These are phyloP conservation scores for Malurus melanocephalus DNA, from an alignment of 2,113 vertebrate genomes.

Conservation along the genomic window DNA sequence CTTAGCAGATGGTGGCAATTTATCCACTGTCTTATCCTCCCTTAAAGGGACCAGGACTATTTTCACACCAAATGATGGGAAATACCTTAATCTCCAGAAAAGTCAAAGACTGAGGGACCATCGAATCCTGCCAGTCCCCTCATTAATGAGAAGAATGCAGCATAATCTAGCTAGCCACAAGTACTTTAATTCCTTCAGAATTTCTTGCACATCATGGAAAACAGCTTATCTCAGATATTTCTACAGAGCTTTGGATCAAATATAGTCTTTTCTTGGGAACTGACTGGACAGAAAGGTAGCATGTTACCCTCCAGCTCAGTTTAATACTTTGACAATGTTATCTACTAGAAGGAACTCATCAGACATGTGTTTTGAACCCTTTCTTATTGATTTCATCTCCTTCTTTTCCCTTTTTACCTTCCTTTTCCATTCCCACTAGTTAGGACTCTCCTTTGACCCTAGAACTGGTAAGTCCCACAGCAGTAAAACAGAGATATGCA, in stretches of 20 bases:
- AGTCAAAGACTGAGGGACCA: not conserved
- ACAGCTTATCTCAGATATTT: not conserved
- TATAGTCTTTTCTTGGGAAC: not conserved
- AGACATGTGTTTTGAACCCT: not conserved
- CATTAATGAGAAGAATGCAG: not conserved
- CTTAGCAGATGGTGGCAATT: conserved; percentile 4
- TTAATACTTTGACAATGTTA: not conserved
- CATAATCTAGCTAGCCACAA: not conserved
- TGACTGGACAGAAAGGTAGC: not conserved
- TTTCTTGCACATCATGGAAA: not conserved
- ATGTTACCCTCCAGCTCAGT: not conserved
- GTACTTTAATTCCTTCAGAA: not conserved
- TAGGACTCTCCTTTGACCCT: conserved; percentile 5
- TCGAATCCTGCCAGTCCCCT: not conserved
- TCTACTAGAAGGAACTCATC: not conserved
- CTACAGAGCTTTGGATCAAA: not conserved
- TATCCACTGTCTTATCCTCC: not conserved
- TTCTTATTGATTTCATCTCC: not conserved
- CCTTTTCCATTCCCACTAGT: not conserved
- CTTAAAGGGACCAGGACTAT: not conserved
- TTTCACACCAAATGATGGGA: not conserved
- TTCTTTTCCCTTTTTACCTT: not conserved
- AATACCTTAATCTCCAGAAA: not conserved
- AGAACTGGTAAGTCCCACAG: not conserved
- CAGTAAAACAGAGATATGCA: not conserved